Base-by-base conservation (phyloP, 2,797 vertebrate genomes). In the Pantherophis vulpinus region DNA sequence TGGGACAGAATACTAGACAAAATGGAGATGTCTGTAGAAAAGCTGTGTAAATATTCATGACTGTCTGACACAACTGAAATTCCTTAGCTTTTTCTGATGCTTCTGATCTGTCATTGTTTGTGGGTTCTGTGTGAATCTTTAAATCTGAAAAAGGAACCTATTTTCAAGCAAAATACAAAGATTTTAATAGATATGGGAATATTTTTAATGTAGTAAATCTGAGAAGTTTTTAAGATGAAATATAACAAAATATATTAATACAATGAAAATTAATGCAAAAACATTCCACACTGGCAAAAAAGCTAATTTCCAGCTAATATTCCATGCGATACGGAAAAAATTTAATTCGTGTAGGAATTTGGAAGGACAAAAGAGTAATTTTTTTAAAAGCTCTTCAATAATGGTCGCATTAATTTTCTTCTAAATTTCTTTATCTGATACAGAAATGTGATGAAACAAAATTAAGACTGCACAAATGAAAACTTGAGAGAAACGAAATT, bases 51-150 rank as follows among this genome's bases (percentile, higher is more conserved):
- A 88, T 7, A 88, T 20, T 23, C 55, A 58, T 58, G 58, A 23
- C 32, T 88, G 56, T 1, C 4, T 60, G 32, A 59, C 25, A 8
- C 32, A 89, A 60, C 25, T 91, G 42, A 91, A 83, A 27, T 18
- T 60, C 14, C 37, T 12, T 23, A 29, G 32, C 42, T 60, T 95
- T 90, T 94, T 94, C 92, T 93, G n/a, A 23, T 0, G 0, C 16
- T 93, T 93, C 91, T 93, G 66, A 93, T 13, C 95, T 93, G 42
- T 12, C 90, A 95, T 94, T 95, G 6, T 25, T n/a, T 95, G 93
- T 96, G 93, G 93, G 92, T 42, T 93, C 18, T 47, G 95, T 95
- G 93, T 94, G 60, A 93, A 47, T 63, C 88, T 79, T 95, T 93
- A 93, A 94, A 60, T 51, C 14, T 93, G 91, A 96, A 94, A 94